phyloP scores from a whole-genome alignment of 2,888 invertebrate genomes.

The Elegia similella region DNA sequence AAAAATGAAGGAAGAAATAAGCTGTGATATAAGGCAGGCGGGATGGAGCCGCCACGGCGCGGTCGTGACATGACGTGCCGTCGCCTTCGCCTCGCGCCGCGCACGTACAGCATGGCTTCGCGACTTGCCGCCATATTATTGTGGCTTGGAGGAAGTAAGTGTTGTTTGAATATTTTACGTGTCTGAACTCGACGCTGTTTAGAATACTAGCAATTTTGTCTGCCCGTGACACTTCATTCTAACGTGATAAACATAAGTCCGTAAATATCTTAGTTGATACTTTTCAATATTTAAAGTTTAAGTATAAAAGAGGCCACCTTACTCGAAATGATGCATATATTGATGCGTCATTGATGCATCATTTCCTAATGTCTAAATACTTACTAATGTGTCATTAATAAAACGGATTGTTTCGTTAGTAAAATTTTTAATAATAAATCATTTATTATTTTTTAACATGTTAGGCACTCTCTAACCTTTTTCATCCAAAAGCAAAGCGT shows the following conservation, averaged over 20 bases:
- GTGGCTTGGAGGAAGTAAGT: constrained; percentile 76
- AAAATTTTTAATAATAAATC: background rate
- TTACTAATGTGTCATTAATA: background rate
- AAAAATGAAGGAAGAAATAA: constrained; percentile 64
- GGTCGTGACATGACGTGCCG: constrained; percentile 63
- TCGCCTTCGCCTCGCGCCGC: constrained; percentile 31
- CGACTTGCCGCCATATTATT: constrained; percentile 63
- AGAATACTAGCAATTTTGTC: background rate
- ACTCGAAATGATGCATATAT: no score
- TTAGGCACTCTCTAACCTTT: background rate
- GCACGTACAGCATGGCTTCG: constrained; percentile 59
- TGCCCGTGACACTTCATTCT: no score
- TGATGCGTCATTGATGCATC: no score
- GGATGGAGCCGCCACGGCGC: constrained; percentile 47
- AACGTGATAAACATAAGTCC: no score
- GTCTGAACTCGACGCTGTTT: background rate
- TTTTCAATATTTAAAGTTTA: no score
- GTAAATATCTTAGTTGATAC: no score
- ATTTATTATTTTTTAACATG: constrained; percentile 4
- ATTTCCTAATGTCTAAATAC: no score
- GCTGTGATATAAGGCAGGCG: constrained; percentile 43
- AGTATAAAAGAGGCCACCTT: no score
- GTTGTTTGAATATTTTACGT: constrained; percentile 18
- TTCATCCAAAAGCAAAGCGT: constrained; percentile 13
- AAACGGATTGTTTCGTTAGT: background rate